Conservation (phyloP, 2,113 vertebrate genomes). For the Centropus bengalensis region DNA sequence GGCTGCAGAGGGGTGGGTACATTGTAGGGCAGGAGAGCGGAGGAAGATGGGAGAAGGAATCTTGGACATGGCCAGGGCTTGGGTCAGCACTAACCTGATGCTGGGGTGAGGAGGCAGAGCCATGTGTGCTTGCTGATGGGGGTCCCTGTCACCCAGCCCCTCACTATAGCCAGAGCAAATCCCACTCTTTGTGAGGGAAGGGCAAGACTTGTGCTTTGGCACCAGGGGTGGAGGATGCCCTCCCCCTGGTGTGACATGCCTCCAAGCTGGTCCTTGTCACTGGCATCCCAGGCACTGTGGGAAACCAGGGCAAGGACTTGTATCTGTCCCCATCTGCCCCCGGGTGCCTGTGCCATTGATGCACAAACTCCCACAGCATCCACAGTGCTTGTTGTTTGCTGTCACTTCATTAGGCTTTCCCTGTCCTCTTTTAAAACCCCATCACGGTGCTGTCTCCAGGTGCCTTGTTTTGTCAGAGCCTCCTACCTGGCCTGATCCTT, state of each 20-base stretch:
- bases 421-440: not conserved
- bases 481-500: not conserved
- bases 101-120: not conserved
- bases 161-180: not conserved
- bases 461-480: not conserved
- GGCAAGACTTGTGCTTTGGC: not conserved
- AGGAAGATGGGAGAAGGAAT: not conserved
- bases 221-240: not conserved
- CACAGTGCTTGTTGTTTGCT: not conserved
- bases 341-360: not conserved
- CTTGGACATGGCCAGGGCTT: not conserved
- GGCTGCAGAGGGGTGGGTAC: too few relatives aligned
- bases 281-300: not conserved
- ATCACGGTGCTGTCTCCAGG: not conserved
- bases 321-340: not conserved
- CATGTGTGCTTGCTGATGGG: not conserved
- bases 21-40: not conserved
- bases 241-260: fast-evolving
- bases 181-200: fast-evolving
- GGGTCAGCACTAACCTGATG: not conserved
- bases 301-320: not conserved
- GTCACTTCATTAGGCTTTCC: not conserved
- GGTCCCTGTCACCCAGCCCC: not conserved
- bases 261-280: not conserved
- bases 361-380: not conserved